These are phyloP conservation scores for Luehdorfia chinensis DNA, from an alignment of 1,140 invertebrate genomes.

Conservation along the genomic window DNA sequence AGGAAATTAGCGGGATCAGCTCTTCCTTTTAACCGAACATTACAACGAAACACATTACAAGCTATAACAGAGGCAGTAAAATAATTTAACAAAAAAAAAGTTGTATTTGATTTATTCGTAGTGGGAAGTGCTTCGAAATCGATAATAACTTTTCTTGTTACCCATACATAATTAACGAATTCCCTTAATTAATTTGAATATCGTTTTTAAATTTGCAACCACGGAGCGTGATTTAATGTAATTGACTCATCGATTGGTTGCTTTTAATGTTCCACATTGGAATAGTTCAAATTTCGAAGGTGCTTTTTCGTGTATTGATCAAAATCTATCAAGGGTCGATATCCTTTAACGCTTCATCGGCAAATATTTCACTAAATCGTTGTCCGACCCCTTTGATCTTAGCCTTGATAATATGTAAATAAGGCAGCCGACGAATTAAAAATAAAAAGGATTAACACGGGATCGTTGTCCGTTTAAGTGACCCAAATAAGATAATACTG, in stretches of 20 bases:
- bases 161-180: slow-evolving; percentile 37
- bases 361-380: slow-evolving; percentile 63
- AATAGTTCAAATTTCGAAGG: slow-evolving; percentile 32
- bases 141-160: slow-evolving; percentile 35
- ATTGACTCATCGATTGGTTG: too few relatives aligned
- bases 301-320: slow-evolving; percentile 38
- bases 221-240: too few relatives aligned
- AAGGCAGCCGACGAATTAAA: slow-evolving; percentile 49
- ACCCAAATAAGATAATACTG: slow-evolving; percentile 68
- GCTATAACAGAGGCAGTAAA: slow-evolving; percentile 42
- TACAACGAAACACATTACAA: slow-evolving; percentile 30
- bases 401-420: slow-evolving; percentile 66
- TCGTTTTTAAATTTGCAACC: too few relatives aligned
- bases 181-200: slow-evolving; percentile 41
- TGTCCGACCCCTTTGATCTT: slow-evolving; percentile 54
- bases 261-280: too few relatives aligned
- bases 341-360: slow-evolving; percentile 57
- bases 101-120: slow-evolving; percentile 42
- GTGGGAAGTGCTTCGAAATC: slow-evolving; percentile 34
- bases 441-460: slow-evolving; percentile 60
- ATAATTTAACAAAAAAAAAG: slow-evolving; percentile 39
- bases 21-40: slow-evolving; percentile 30
- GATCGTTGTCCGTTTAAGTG: slow-evolving; percentile 63
- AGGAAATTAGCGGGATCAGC: slow-evolving; percentile 44
- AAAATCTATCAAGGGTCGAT: slow-evolving; percentile 44